These are phyloP conservation scores for Pseudomyrmex dendroicus DNA, from an alignment of 1,140 invertebrate species.

Conservation along the genomic window DNA sequence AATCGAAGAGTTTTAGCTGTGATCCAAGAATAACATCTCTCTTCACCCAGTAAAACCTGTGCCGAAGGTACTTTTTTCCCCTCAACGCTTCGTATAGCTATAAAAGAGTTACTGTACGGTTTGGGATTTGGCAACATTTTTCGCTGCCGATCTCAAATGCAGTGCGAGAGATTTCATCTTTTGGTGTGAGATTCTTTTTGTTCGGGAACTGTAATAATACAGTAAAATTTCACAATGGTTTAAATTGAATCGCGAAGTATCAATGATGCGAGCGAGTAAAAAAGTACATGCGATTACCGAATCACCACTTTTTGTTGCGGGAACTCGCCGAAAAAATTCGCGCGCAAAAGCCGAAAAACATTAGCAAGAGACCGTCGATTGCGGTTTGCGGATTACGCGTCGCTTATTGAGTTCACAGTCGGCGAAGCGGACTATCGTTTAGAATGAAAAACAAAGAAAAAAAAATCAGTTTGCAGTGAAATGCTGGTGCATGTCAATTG, in stretches of 20 bases:
- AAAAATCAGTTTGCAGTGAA: slow-evolving; percentile 48
- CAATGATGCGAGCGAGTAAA: background rate
- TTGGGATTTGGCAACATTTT: no score
- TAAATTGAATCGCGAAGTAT: background rate
- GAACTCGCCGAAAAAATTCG: slow-evolving; percentile 9
- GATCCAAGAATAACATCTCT: slow-evolving; percentile 66
- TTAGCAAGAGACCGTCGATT: slow-evolving; percentile 13
- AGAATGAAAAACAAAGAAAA: slow-evolving; percentile 44
- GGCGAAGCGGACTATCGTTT: slow-evolving; percentile 38
- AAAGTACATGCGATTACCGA: slow-evolving; percentile 20
- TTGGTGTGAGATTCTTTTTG: no score
- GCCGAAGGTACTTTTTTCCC: no score
- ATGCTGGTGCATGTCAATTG: slow-evolving; percentile 53
- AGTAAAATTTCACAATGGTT: background rate
- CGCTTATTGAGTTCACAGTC: slow-evolving; percentile 45
- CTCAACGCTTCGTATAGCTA: no score
- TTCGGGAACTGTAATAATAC: background rate
- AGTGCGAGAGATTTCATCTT: no score
- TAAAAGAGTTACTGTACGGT: no score
- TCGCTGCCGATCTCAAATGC: no score
- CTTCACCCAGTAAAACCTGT: slow-evolving; percentile 3
- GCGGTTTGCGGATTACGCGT: slow-evolving; percentile 37
- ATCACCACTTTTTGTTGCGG: slow-evolving; percentile 4
- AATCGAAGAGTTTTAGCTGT: slow-evolving; percentile 53
- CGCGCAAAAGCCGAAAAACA: slow-evolving; percentile 16